A percentile compares a stretch with the other conserved stretches of the same genome.
Evolutionary conservation across 2,888 invertebrate species (phyloP).

Genomic region (Netelia virgata): DNA sequence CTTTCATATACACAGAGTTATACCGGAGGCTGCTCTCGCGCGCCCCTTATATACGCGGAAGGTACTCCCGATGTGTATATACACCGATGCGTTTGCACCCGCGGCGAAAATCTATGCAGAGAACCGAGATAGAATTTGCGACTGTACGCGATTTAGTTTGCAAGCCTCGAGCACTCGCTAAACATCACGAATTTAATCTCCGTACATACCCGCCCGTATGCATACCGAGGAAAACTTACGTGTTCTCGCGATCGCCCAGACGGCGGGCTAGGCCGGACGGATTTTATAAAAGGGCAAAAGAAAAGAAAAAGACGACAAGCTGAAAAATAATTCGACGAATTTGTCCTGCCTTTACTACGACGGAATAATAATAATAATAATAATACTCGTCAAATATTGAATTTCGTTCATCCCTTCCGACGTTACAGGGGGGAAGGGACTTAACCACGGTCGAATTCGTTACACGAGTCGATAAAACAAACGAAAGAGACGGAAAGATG

Average conservation of each 20-base stretch:
- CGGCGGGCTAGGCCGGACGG: background rate
- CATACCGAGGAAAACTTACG: conserved; percentile 41
- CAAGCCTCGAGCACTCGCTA: conserved; percentile 63
- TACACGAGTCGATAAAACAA: too few relatives aligned
- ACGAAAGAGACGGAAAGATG: too few relatives aligned
- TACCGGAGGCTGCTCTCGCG: too few relatives aligned
- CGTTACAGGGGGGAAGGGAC: too few relatives aligned
- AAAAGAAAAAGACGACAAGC: too few relatives aligned
- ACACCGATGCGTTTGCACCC: conserved; percentile 44
- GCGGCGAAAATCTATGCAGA: conserved; percentile 45
- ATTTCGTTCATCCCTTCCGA: too few relatives aligned
- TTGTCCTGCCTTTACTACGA: too few relatives aligned
- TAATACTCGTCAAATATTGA: too few relatives aligned
- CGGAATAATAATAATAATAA: too few relatives aligned
- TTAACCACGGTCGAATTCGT: too few relatives aligned
- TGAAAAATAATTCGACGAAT: too few relatives aligned
- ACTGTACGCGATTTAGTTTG: conserved; percentile 59
- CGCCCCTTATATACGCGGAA: too few relatives aligned
- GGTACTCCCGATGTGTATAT: background rate
- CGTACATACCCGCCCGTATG: conserved; percentile 28
- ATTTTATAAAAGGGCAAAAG: background rate
- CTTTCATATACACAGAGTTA: conserved; percentile 12
- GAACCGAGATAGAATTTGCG: conserved; percentile 41
- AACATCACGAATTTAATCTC: conserved; percentile 66
- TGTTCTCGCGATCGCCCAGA: background rate